Evolutionary conservation across 2,797 vertebrate species (phyloP).

Genomic region (Parauchenoglanis ngamensis): DNA sequence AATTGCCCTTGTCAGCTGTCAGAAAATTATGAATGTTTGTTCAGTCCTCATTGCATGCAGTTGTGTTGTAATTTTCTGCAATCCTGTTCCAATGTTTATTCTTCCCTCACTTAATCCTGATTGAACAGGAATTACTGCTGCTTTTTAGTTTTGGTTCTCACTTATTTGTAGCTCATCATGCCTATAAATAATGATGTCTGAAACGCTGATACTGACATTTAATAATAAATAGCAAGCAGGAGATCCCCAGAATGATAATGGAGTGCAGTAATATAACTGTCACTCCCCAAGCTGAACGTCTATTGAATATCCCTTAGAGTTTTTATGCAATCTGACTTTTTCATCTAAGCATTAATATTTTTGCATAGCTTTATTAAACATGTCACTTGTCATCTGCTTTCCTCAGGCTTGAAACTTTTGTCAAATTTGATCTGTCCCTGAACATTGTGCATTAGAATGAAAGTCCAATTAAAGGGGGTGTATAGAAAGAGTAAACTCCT

Average conservation of each 20-base stretch:
- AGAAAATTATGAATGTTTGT: constrained; percentile 64
- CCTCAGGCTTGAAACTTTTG: not conserved
- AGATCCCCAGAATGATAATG: constrained; percentile 5
- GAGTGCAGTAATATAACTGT: constrained; percentile 30
- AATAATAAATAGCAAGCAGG: constrained; percentile 3
- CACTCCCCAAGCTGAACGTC: constrained; percentile 20
- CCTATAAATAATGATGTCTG: constrained; percentile 70
- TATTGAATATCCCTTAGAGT: constrained; percentile 15
- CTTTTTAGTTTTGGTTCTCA: not conserved
- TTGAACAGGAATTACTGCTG: constrained; percentile 70
- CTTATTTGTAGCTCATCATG: constrained; percentile 72
- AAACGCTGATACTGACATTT: constrained; percentile 20
- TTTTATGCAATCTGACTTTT: constrained; percentile 4
- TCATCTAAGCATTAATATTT: constrained; percentile 14
- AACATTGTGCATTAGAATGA: not conserved
- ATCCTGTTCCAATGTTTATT: constrained; percentile 60
- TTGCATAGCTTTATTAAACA: constrained; percentile 25
- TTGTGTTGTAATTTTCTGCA: constrained; percentile 43
- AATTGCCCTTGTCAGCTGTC: constrained; percentile 62
- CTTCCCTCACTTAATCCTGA: constrained; percentile 74
- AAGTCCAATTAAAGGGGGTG: constrained; percentile 55
- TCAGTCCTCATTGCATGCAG: constrained; percentile 57
- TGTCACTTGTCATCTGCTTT: constrained; percentile 18
- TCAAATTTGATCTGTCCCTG: not conserved
- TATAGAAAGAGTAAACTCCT: too few relatives aligned